phyloP scores from a whole-genome alignment of 2,797 vertebrate genomes.

The Enteromius radiatus region DNA sequence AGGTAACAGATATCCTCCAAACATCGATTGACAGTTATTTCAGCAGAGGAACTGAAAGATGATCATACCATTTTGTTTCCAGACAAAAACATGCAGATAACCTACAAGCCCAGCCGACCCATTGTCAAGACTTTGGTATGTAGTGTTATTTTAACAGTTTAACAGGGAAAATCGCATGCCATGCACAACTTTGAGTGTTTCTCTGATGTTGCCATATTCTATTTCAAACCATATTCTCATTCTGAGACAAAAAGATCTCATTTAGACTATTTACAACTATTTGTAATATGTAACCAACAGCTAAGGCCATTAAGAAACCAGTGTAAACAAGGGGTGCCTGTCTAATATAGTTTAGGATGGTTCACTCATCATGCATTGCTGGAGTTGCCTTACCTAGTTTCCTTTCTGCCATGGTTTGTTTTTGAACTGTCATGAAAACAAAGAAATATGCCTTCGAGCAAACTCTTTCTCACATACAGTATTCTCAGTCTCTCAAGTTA shows the following conservation, averaged over 20 bases:
- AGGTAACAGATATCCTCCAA: slow-evolving; percentile 72
- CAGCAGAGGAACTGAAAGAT: not conserved
- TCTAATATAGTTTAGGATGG: not conserved
- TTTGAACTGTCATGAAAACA: slow-evolving; percentile 8
- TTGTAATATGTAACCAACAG: not conserved
- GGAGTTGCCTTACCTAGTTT: not conserved
- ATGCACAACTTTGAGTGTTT: not conserved
- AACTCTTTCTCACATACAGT: slow-evolving; percentile 17
- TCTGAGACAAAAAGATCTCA: not conserved
- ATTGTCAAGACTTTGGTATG: slow-evolving; percentile 62
- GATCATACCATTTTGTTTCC: slow-evolving; percentile 33
- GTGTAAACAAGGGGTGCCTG: not conserved
- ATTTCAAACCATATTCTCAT: not conserved
- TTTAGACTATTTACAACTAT: not conserved
- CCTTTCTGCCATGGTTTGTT: not conserved
- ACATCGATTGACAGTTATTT: not conserved
- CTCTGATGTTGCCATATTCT: not conserved
- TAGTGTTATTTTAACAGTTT: slow-evolving; percentile 20
- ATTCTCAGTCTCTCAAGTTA: slow-evolving; percentile 11
- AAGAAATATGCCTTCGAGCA: slow-evolving; percentile 8
- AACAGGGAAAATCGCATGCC: slow-evolving; percentile 11
- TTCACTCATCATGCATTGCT: not conserved
- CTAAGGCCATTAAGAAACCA: not conserved
- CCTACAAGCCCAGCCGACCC: slow-evolving; percentile 61
- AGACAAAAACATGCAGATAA: slow-evolving; percentile 72